These are phyloP conservation scores for Microcaecilia unicolor DNA, from an alignment of 2,797 vertebrate genomes.

Conservation along the genomic window DNA sequence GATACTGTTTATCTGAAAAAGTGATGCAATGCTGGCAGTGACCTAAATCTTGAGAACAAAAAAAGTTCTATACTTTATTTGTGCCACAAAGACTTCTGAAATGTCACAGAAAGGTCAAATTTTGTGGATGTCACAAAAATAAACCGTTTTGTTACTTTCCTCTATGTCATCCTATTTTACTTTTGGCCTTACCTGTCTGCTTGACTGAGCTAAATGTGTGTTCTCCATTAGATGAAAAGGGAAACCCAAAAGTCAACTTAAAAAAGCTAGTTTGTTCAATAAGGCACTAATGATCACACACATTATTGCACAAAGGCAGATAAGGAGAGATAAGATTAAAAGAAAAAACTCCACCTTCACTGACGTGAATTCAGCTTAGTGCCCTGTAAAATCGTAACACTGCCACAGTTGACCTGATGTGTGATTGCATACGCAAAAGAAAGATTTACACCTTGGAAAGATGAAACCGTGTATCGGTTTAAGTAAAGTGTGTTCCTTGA, in stretches of 20 bases:
- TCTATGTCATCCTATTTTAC: constrained; percentile 1
- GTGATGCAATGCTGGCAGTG: no score
- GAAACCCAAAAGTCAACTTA: no score
- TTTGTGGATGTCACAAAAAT: no score
- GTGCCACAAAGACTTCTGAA: no score
- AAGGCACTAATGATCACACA: background rate
- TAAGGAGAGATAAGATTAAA: background rate
- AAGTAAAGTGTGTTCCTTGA: constrained; percentile 37
- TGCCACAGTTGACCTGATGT: constrained; percentile 18
- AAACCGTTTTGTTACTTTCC: background rate
- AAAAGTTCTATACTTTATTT: no score
- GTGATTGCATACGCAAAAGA: constrained; percentile 22
- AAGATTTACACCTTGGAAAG: constrained; percentile 42
- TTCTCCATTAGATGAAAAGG: no score
- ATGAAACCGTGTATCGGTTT: constrained; percentile 27
- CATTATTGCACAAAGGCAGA: constrained; percentile 6
- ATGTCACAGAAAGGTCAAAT: no score
- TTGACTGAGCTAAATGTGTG: constrained; percentile 19
- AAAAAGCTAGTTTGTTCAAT: no score
- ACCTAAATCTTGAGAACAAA: no score
- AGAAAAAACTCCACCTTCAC: constrained; percentile 2
- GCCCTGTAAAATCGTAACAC: constrained; percentile 5
- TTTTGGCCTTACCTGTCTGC: constrained; percentile 15
- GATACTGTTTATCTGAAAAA: no score
- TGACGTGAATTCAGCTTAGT: constrained; percentile 17